Percentiles rank a stretch among this genome's conserved stretches.
Conservation (phyloP, 2,888 invertebrate species). For the Meghimatium bilineatum region DNA sequence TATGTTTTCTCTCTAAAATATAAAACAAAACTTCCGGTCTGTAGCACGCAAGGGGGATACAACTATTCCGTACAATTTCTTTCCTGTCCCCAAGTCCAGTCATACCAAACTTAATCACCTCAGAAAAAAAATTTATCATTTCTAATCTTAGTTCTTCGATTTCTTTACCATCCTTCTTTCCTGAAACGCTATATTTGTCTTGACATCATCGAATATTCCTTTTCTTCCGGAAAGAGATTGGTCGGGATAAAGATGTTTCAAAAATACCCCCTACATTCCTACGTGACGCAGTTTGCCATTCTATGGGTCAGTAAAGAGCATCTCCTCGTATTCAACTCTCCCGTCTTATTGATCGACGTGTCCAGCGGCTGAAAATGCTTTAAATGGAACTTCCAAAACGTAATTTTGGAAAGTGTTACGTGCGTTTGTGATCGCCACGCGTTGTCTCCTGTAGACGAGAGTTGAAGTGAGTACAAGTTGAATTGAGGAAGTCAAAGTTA, state of each 20-base stretch:
- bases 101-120: too few relatives aligned
- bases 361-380: neutral
- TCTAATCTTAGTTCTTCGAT: neutral
- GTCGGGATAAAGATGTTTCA: neutral
- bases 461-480: neutral
- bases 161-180: neutral
- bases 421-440: neutral
- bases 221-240: neutral
- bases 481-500: neutral
- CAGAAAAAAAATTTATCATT: neutral
- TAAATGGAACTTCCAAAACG: neutral
- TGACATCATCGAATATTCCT: neutral
- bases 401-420: neutral
- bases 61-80: too few relatives aligned
- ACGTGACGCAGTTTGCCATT: neutral
- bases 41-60: too few relatives aligned
- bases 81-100: too few relatives aligned
- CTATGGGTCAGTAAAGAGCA: neutral
- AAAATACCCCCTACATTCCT: neutral
- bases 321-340: neutral
- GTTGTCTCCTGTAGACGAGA: neutral
- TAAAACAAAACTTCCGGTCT: too few relatives aligned
- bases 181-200: neutral
- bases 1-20: too few relatives aligned
- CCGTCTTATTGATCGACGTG: neutral